Evolutionary conservation across 2,888 invertebrate genomes (phyloP), one percentile per base, ranked within the genome.

Genomic region (Frankliniella intonsa): DNA sequence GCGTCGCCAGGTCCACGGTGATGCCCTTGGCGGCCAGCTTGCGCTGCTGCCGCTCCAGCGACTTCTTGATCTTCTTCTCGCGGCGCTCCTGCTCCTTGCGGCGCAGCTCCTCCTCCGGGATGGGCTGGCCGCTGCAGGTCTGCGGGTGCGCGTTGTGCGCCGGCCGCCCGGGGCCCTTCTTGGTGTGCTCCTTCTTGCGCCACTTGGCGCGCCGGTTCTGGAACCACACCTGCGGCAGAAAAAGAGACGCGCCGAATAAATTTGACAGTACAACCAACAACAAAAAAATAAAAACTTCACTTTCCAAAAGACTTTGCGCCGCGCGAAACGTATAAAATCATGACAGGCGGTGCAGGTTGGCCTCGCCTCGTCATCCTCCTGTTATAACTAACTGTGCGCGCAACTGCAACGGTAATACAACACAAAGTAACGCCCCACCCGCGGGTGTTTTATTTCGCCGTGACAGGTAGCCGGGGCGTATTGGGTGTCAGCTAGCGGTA

Each of bases 131-230:
- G 85, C 96, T 96, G 89, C 98, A 98, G 82, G 97, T 97, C 88
- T 98, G 97, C 0, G 98, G 98, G 88, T 98, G 98, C 9, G 98
- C 97, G 90, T 98, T 98, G 90, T 98, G 98, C 10, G 98, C 97
- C 80, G 98, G 98, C 88, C 99, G 93, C 0, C 99, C 98, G 0
- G 98, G 98, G 25, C 98, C 98, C 88, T 98, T 99, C 90, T 97
- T 97, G 83, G 98, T 98, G 90, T 99, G 97, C 89, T 99, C 99
- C 89, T 97, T 97, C 91, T 99, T 99, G 84, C 99, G 92, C 97
- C 99, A 99, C 89, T 99, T 99, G 81, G 99, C 99, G 84, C 99
- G 91, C 62, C 99, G 92, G 90, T 99, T 99, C 90, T 99, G 99
- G 90, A 99, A 99, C 99, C 99, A 99, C 84, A 99, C 99, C 98